A percentile compares a stretch with the other conserved stretches of the same genome.
Conservation (phyloP, 2,113 vertebrate genomes). For the Cygnus atratus region DNA sequence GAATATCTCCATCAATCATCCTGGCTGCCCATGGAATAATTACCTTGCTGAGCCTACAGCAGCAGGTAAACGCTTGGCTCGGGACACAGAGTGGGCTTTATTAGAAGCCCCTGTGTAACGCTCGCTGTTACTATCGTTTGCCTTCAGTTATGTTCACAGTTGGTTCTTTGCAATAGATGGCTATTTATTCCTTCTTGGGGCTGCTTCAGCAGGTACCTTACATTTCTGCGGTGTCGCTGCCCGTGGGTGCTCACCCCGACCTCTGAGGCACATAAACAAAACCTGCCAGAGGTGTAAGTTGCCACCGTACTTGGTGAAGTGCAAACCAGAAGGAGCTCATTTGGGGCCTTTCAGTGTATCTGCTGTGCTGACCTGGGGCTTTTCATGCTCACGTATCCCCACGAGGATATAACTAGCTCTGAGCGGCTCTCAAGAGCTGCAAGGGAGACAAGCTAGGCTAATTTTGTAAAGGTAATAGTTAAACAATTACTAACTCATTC, state of each 20-base stretch:
- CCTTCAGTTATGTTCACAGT: background rate
- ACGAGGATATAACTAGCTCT: background rate
- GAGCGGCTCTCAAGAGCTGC: background rate
- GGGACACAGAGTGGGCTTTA: constrained; percentile 27
- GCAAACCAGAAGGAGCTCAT: background rate
- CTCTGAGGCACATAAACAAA: background rate
- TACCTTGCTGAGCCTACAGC: constrained; percentile 37
- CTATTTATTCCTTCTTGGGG: background rate
- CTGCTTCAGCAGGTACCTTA: background rate
- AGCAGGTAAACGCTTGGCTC: constrained; percentile 51
- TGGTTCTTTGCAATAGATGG: background rate
- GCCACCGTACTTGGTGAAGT: accelerated
- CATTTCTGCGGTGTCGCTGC: background rate
- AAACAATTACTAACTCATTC: background rate
- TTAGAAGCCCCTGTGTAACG: background rate
- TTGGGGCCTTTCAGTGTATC: background rate
- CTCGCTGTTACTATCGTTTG: background rate
- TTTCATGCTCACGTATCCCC: background rate
- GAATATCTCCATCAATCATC: constrained; percentile 68
- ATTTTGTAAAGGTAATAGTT: background rate
- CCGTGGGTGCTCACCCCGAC: background rate
- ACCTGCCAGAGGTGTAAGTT: background rate
- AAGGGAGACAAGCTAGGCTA: background rate
- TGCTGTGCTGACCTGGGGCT: background rate
- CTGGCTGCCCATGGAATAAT: background rate